Evolutionary conservation across 2,888 invertebrate species (phyloP).

Genomic region (Fragum fragum): DNA sequence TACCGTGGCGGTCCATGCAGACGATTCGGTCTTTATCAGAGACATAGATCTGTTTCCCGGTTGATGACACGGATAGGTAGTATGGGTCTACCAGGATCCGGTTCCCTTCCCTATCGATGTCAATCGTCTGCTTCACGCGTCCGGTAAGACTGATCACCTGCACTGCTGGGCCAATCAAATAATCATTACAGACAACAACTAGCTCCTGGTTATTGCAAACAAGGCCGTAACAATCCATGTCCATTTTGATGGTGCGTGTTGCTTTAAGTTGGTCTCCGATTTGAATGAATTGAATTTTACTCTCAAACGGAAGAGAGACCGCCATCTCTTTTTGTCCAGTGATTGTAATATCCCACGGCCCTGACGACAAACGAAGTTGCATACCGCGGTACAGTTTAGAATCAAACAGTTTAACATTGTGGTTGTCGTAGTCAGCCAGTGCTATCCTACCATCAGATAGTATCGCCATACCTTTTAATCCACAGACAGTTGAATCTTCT

Average conservation of each 20-base stretch:
- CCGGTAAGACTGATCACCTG: slow-evolving; percentile 63
- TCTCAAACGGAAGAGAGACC: slow-evolving; percentile 63
- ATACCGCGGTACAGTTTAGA: slow-evolving; percentile 60
- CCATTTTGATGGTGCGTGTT: slow-evolving; percentile 59
- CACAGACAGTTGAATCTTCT: slow-evolving; percentile 51
- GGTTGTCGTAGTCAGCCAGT: slow-evolving; percentile 64
- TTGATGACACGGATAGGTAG: slow-evolving; percentile 62
- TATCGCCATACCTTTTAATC: slow-evolving; percentile 58
- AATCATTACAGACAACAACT: slow-evolving; percentile 67
- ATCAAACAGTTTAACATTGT: slow-evolving; percentile 65
- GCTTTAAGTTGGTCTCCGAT: slow-evolving; percentile 55
- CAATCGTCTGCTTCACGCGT: slow-evolving; percentile 65
- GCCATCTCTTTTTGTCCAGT: slow-evolving; percentile 61
- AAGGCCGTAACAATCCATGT: slow-evolving; percentile 65
- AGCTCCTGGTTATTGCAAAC: slow-evolving; percentile 62
- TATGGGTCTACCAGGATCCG: slow-evolving; percentile 62
- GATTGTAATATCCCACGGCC: slow-evolving; percentile 63
- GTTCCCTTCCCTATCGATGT: slow-evolving; percentile 57
- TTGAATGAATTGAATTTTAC: slow-evolving; percentile 65
- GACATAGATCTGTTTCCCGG: slow-evolving; percentile 65
- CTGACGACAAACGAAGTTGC: slow-evolving; percentile 56
- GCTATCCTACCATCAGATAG: slow-evolving; percentile 57
- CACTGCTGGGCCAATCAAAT: slow-evolving; percentile 61
- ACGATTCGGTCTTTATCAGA: slow-evolving; percentile 65
- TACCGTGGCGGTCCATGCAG: slow-evolving; percentile 68